Conservation (phyloP, 1,140 invertebrate species). For the Magallana ariakensis region DNA sequence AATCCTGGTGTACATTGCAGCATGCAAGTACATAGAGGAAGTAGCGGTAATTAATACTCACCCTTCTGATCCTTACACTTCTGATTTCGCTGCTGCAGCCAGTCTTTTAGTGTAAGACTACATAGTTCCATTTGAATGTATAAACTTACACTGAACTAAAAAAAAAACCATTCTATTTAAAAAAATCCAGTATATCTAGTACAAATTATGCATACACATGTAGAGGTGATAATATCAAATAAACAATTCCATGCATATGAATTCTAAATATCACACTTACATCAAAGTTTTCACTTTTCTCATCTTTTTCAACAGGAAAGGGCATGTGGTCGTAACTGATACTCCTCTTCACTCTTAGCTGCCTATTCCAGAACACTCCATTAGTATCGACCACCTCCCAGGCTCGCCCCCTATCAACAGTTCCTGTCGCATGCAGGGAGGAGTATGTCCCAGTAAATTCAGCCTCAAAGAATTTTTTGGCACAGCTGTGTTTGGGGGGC, state of each 20-base stretch:
- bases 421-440: constrained; percentile 4
- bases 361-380: constrained; percentile 49
- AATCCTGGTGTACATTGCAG: no score
- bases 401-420: constrained; percentile 40
- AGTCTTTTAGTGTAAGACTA: constrained; percentile 86
- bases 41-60: neutral
- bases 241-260: neutral
- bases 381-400: constrained; percentile 43
- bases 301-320: neutral
- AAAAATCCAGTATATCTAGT: neutral
- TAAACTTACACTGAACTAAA: constrained; percentile 79
- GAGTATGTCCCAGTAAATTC: constrained; percentile 36
- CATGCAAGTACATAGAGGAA: no score
- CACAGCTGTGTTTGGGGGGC: constrained; percentile 44
- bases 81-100: constrained; percentile 84
- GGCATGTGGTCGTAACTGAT: constrained; percentile 56
- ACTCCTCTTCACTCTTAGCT: constrained; percentile 52
- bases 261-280: neutral
- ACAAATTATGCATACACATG: neutral
- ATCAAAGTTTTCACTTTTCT: neutral
- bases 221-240: neutral
- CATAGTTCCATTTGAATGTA: constrained; percentile 92
- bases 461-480: constrained; percentile 43
- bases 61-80: constrained; percentile 48
- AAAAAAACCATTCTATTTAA: constrained; percentile 11